Evolutionary conservation across 2,113 vertebrate species (phyloP), one percentile per base, ranked within the genome.

Genomic region (Dermatemys mawii): DNA sequence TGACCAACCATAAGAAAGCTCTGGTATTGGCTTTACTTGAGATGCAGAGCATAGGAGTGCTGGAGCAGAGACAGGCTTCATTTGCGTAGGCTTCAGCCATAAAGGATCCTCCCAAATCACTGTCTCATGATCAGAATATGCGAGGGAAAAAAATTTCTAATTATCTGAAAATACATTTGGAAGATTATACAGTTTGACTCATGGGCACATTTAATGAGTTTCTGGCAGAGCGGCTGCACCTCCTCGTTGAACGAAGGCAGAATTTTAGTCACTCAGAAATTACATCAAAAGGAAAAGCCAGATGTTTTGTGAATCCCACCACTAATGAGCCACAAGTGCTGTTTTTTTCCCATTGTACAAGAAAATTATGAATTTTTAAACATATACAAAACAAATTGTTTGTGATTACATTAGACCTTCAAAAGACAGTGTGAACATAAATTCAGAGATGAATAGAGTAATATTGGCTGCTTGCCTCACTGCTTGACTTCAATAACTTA

Each of bases 401-500:
- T 98, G 96, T 97, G 96, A 98, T 98, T 97, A 97, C 95, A 96
- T 98, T 98, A 98, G 97, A 87, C 97, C 97, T 98, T 98, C 97
- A 95, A 97, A 98, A 97, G 97, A 91, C 96, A 97, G 95, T 93
- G 49, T 5, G 87, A 92, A 94, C 96, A 97, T 98, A 97, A 97
- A 98, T 98, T 98, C 90, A 9, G 86, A 96, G 97, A 97, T 96
- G 97, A 98, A 98, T 97, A 93, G 96, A 96, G 3, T 32, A 97
- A 97, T 91, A 96, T 96, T 95, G 94, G 97, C 98, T 96, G 97
- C 97, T 97, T 98, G 97, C 96, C 97, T 98, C 97, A 87, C 97
- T 96, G 98, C 97, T 97, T 97, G 94, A 98, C 98, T 98, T 98
- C 97, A 98, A 93, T 98, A 98, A 98, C 97, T 98, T 98, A 97